Base-by-base conservation (phyloP, 1,140 invertebrate species). In the Aphelinus atriplicis region DNA sequence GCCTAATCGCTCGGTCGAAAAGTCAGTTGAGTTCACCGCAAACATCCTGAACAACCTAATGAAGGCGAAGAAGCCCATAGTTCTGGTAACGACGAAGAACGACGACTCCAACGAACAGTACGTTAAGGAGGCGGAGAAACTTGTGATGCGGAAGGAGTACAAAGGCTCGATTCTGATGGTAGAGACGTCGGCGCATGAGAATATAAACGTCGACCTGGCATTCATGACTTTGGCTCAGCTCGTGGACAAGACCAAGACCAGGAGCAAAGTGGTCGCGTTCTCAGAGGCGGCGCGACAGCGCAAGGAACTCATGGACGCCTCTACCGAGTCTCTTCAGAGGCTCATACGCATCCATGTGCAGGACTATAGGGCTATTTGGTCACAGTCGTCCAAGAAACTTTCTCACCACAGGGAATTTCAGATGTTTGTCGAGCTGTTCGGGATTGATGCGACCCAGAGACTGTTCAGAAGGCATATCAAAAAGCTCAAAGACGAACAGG, bases 11-110 rank as follows among this genome's bases (percentile, higher is more conserved):
- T 92, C 92, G 77, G 92, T 98, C 82, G 96, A 98, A 81, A 95
- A 95, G 81, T 96, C 95, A 89, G 90, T 94, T 79, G 96, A 97
- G 84, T 91, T 94, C 78, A 92, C 95, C 51, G 92, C 94, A 45
- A 92, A 91, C 77, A 95, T 96, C 50, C 89, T 97, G 46, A 95
- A 93, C 80, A 96, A 94, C 87, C 90, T 97, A 71, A 84, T 96
- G 47, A 97, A 97, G 87, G 94, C 95, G 3, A 99, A 99, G 85
- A 98, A 99, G 84, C 97, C 98, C 0, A 91, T 99, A 47, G 95
- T 99, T 2, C 85, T 99, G 77, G 96, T 96, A 1, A 98, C 97
- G 2, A 97, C 97, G 2, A 99, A 99, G 90, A 97, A 97, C 85
- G 98, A 99, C 84, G 96, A 97, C 84, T 93, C 94, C 0, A 95